Percentiles rank a stretch among this genome's conserved stretches.
These are phyloP conservation scores for Acleris sparsana DNA, from an alignment of 2,888 invertebrate species.

Conservation along the genomic window DNA sequence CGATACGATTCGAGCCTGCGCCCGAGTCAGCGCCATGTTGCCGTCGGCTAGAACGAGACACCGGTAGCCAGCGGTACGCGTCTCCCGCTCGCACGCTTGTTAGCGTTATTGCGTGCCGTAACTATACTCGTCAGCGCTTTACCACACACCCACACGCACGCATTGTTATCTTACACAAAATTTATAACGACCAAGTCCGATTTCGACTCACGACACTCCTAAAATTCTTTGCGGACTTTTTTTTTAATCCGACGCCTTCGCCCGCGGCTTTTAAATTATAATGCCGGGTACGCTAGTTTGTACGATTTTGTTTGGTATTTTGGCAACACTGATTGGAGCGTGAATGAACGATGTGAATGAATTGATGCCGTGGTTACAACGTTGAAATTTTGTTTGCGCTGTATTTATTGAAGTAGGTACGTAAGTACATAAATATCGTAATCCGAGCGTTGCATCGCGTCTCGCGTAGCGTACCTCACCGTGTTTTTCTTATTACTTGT, in stretches of 20 bases:
- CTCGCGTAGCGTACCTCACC: constrained; percentile 1
- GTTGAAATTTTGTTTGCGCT: constrained; percentile 45
- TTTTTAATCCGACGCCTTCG: constrained; percentile 61
- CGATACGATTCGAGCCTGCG: constrained; percentile 86
- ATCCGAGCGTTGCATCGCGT: constrained; percentile 2
- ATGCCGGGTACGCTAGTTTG: constrained; percentile 64
- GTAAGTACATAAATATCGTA: neutral
- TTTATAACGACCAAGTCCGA: constrained; percentile 81
- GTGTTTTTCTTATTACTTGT: constrained; percentile 8
- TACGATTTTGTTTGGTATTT: constrained; percentile 60
- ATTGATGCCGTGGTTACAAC: constrained; percentile 19
- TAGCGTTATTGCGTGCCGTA: constrained; percentile 83
- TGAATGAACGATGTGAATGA: constrained; percentile 54
- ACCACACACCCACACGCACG: constrained; percentile 80
- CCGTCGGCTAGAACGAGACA: constrained; percentile 64
- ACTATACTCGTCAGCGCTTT: constrained; percentile 81
- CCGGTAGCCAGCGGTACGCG: constrained; percentile 54
- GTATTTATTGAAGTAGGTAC: constrained; percentile 22
- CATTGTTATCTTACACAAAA: constrained; percentile 82
- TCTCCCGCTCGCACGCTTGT: constrained; percentile 77
- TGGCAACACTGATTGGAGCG: constrained; percentile 61
- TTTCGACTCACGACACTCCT: constrained; percentile 79
- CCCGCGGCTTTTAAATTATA: constrained; percentile 61
- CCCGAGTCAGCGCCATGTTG: constrained; percentile 84
- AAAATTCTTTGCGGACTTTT: constrained; percentile 79